A percentile compares a stretch with the other conserved stretches of the same genome.
Evolutionary conservation across 2,888 invertebrate genomes (phyloP).

Genomic region (Subacronicta megacephala): DNA sequence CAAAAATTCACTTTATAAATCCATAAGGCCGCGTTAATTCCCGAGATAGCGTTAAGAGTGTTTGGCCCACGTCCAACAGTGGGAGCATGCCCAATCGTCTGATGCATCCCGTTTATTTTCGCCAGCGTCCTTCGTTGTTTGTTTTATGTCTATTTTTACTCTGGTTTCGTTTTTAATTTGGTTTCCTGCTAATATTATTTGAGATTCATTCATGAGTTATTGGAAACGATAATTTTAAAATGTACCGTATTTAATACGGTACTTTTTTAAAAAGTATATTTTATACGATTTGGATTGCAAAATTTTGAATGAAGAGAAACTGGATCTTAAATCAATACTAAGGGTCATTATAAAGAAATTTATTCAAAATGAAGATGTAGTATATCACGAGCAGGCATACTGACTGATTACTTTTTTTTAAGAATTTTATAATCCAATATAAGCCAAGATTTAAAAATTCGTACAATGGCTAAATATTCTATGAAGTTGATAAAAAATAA

Average conservation of each 20-base stretch:
- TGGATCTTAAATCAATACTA: too few relatives aligned
- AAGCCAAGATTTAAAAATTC: conserved; percentile 2
- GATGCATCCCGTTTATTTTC: conserved; percentile 81
- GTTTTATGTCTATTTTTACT: conserved; percentile 77
- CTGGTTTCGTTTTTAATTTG: conserved; percentile 63
- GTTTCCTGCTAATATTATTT: conserved; percentile 45
- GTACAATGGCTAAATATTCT: neutral
- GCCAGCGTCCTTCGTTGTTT: conserved; percentile 79
- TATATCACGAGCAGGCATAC: neutral
- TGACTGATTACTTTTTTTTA: neutral
- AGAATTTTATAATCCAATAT: neutral
- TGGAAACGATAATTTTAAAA: conserved; percentile 16
- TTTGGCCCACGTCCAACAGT: conserved; percentile 71
- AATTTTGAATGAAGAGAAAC: neutral
- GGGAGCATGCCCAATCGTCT: conserved; percentile 73
- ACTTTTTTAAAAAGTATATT: neutral
- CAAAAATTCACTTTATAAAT: conserved; percentile 66
- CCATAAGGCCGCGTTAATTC: conserved; percentile 33
- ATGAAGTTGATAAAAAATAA: too few relatives aligned
- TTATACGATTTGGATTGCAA: neutral
- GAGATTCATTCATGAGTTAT: conserved; percentile 45
- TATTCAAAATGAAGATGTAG: neutral
- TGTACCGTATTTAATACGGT: conserved; percentile 4
- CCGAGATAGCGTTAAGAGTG: conserved; percentile 56
- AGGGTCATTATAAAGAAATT: too few relatives aligned